These are phyloP conservation scores for Gymnoscopelus microlampas DNA, from an alignment of 2,797 vertebrate genomes.

Conservation along the genomic window DNA sequence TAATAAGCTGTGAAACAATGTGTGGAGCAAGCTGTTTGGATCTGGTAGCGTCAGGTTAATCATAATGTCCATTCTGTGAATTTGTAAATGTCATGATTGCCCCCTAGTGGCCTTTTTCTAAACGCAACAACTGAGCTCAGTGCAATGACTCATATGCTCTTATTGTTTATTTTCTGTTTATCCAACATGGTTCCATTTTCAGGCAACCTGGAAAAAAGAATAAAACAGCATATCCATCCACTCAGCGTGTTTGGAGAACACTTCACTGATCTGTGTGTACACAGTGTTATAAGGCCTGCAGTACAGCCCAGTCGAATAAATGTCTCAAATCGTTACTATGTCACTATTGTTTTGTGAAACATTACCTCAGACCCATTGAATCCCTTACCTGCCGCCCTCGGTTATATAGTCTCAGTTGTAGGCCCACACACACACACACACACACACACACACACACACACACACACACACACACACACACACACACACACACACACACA, in stretches of 20 bases:
- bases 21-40: too few species aligned
- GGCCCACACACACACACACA: slow-evolving; percentile 9
- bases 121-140: slow-evolving; percentile 32
- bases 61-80: not conserved
- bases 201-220: not conserved
- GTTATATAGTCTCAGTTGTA: slow-evolving; percentile 34
- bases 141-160: not conserved
- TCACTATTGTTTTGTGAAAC: slow-evolving; percentile 66
- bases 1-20: too few species aligned
- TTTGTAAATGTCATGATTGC: slow-evolving; percentile 11
- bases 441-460: slow-evolving; percentile 23
- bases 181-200: not conserved
- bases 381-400: slow-evolving; percentile 39
- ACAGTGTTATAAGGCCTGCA: slow-evolving; percentile 6
- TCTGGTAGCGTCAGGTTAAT: too few species aligned
- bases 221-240: not conserved
- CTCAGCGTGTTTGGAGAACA: slow-evolving; percentile 19
- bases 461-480: slow-evolving; percentile 27
- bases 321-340: slow-evolving; percentile 53
- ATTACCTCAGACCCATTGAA: slow-evolving; percentile 57
- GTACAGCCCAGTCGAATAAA: slow-evolving; percentile 48
- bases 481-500: not conserved
- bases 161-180: not conserved
- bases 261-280: slow-evolving; percentile 23
- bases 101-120: slow-evolving; percentile 43